Conservation (phyloP, 2,888 invertebrate species). For the Chaitophorus viminalis region DNA sequence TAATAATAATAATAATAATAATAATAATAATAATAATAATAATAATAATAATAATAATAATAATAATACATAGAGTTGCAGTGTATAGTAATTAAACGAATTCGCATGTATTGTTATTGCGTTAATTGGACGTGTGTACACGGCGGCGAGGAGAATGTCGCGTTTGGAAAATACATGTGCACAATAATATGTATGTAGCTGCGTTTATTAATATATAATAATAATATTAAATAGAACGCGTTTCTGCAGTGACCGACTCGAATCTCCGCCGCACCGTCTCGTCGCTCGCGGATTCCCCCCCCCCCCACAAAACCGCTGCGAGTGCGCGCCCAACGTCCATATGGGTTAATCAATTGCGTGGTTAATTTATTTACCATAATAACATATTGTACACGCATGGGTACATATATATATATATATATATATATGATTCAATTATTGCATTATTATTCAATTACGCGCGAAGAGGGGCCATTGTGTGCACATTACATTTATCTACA, state of each 20-base stretch:
- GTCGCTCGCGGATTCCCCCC: neutral
- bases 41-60: too few relatives aligned
- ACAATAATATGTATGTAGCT: too few relatives aligned
- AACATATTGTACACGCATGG: neutral
- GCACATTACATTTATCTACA: too few relatives aligned
- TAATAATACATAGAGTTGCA: neutral
- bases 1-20: too few relatives aligned
- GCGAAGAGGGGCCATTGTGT: slow-evolving; percentile 38
- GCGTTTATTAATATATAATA: too few relatives aligned
- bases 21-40: too few relatives aligned
- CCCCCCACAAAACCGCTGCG: neutral
- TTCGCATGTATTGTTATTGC: neutral
- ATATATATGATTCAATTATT: slow-evolving; percentile 47
- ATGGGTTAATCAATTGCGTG: slow-evolving; percentile 6
- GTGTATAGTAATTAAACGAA: slow-evolving; percentile 24
- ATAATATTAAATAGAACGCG: neutral
- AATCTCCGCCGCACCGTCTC: neutral
- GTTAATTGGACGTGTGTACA: neutral
- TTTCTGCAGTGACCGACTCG: neutral
- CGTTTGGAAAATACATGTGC: neutral
- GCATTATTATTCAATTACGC: slow-evolving; percentile 56
- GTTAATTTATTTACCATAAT: slow-evolving; percentile 45
- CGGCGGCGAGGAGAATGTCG: neutral
- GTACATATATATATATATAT: too few relatives aligned
- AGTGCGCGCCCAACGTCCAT: neutral